These are phyloP conservation scores for Sciurus vulgaris DNA, from an alignment of 2,797 vertebrate species.

Conservation along the genomic window DNA sequence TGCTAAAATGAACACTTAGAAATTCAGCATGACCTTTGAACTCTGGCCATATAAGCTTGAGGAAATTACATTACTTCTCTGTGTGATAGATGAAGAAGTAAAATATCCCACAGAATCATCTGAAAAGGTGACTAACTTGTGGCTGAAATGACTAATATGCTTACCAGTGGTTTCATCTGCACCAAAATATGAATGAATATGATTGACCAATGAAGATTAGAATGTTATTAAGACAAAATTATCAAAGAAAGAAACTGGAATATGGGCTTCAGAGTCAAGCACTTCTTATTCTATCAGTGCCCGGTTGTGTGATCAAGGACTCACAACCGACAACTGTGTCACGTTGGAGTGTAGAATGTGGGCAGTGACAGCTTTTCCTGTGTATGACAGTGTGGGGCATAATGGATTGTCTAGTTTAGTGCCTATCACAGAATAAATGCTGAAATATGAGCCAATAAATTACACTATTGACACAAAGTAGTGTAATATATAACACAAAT, in stretches of 20 bases:
- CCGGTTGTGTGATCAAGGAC: not conserved
- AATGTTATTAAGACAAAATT: not conserved
- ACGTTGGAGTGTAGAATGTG: not conserved
- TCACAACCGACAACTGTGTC: not conserved
- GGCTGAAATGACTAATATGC: not conserved
- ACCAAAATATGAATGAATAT: not conserved
- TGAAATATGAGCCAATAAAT: conserved; percentile 24
- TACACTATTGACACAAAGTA: conserved; percentile 16
- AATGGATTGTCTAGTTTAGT: not conserved
- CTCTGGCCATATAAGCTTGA: not conserved
- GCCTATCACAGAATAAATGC: not conserved
- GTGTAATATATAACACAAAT: not conserved
- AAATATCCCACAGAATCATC: conserved; percentile 12
- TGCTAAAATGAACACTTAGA: not conserved
- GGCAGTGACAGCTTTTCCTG: not conserved
- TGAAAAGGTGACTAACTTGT: not conserved
- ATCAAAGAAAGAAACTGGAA: not conserved
- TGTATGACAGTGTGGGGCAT: not conserved
- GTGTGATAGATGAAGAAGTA: not conserved
- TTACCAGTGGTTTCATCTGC: conserved; percentile 15
- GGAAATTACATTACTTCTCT: conserved; percentile 7
- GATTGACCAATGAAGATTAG: not conserved
- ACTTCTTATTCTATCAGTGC: not conserved
- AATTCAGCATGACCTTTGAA: not conserved
- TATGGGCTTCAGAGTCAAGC: not conserved